phyloP scores from a whole-genome alignment of 2,888 invertebrate species.

The Philereme vetulata region DNA sequence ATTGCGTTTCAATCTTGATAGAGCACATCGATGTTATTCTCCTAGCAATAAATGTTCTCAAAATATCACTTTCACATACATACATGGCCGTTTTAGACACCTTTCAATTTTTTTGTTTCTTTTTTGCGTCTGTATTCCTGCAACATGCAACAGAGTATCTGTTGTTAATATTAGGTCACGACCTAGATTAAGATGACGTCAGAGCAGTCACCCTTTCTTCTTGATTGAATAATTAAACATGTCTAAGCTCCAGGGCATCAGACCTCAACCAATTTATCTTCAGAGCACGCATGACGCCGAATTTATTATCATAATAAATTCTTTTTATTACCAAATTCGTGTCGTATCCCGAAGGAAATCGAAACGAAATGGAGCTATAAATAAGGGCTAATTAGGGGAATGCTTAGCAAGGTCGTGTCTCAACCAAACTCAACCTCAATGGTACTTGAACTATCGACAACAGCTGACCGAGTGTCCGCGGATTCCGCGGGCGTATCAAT shows the following conservation, averaged over 20 bases:
- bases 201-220: constrained; percentile 17
- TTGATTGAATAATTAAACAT: constrained; percentile 22
- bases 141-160: constrained; percentile 4
- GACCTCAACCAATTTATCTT: constrained; percentile 17
- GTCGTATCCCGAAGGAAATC: constrained; percentile 25
- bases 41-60: no score
- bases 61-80: no score
- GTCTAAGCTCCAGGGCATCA: constrained; percentile 14
- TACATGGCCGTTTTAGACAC: no score
- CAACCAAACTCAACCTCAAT: constrained; percentile 59
- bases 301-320: constrained; percentile 29
- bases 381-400: constrained; percentile 36
- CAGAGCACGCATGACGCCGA: constrained; percentile 12
- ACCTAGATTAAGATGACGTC: constrained; percentile 33
- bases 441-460: constrained; percentile 13
- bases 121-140: constrained; percentile 4
- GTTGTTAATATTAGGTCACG: constrained; percentile 41
- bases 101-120: no score
- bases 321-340: constrained; percentile 21
- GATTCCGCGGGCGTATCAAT: constrained; percentile 35
- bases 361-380: constrained; percentile 16
- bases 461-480: constrained; percentile 32
- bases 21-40: no score
- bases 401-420: constrained; percentile 54
- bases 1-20: no score